A percentile compares a stretch with the other conserved stretches of the same genome.
phyloP scores from a whole-genome alignment of 2,797 vertebrate species.

The Sebastiscus tertius region DNA sequence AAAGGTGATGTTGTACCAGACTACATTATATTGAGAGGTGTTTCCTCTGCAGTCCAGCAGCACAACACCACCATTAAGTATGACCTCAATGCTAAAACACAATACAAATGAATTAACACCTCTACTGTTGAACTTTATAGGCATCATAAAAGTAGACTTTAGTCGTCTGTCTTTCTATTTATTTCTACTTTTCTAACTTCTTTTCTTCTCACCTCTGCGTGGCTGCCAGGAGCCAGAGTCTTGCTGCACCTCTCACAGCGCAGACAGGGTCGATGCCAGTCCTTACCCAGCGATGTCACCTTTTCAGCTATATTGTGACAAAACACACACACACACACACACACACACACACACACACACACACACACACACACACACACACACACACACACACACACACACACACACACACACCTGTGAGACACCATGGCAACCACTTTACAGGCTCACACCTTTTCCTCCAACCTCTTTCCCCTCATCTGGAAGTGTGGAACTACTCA shows the following conservation, averaged over 20 bases:
- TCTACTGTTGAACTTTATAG: background rate
- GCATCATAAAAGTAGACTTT: background rate
- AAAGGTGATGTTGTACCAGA: background rate
- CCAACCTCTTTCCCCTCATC: background rate
- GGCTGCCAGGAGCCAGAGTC: constrained; percentile 92
- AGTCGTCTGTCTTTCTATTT: background rate
- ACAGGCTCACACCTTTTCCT: constrained; percentile 14
- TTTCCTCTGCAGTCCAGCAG: background rate
- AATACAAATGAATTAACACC: background rate
- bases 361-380: no score
- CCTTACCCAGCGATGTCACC: constrained; percentile 98
- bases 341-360: no score
- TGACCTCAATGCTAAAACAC: background rate
- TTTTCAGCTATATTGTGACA: constrained; percentile 88
- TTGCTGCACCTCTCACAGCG: constrained; percentile 96
- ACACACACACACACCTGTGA: constrained; percentile 9
- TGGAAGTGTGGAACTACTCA: constrained; percentile 72
- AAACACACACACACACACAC: background rate
- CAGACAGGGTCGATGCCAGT: constrained; percentile 99
- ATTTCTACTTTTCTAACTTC: background rate
- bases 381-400: background rate
- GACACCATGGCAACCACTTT: constrained; percentile 10
- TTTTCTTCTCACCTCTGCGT: constrained; percentile 89
- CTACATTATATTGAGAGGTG: background rate
- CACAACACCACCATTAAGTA: background rate